Percentiles rank a stretch among this genome's conserved stretches.
phyloP scores from a whole-genome alignment of 2,797 vertebrate species.

The Gephyroberyx darwinii region DNA sequence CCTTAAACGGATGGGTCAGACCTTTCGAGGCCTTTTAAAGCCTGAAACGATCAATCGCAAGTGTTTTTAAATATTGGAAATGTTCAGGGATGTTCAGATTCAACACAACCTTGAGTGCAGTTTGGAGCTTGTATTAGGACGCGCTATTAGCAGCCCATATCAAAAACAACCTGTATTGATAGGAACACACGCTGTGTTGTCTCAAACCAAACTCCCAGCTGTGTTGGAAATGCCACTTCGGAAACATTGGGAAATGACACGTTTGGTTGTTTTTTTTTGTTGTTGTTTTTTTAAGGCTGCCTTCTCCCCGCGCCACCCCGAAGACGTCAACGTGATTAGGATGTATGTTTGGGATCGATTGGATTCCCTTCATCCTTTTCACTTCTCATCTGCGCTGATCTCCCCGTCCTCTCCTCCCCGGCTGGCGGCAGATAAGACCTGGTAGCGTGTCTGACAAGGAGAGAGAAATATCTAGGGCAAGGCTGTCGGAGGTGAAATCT shows the following conservation, averaged over 20 bases:
- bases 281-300: conserved; percentile 43
- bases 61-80: conserved; percentile 18
- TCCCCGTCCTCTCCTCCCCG: conserved; percentile 69
- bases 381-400: conserved; percentile 70
- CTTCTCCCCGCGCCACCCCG: conserved; percentile 45
- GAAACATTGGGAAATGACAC: conserved; percentile 13
- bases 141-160: background rate
- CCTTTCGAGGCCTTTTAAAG: background rate
- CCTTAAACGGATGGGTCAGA: background rate
- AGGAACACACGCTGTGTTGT: background rate
- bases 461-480: conserved; percentile 69
- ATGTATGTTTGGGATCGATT: conserved; percentile 65
- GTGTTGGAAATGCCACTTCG: conserved; percentile 12
- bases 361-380: conserved; percentile 72
- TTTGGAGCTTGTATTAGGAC: background rate
- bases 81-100: background rate
- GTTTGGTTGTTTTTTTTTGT: background rate
- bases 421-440: conserved; percentile 64
- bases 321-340: conserved; percentile 71
- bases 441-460: conserved; percentile 60
- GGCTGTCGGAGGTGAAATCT: conserved; percentile 65
- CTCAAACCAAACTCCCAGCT: conserved; percentile 1
- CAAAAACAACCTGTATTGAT: background rate
- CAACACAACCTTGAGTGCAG: background rate
- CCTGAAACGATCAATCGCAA: conserved; percentile 6